Percentiles rank a stretch among this genome's conserved stretches.
These are phyloP conservation scores for Hipparchia semele DNA, from an alignment of 2,888 invertebrate genomes.

Conservation along the genomic window DNA sequence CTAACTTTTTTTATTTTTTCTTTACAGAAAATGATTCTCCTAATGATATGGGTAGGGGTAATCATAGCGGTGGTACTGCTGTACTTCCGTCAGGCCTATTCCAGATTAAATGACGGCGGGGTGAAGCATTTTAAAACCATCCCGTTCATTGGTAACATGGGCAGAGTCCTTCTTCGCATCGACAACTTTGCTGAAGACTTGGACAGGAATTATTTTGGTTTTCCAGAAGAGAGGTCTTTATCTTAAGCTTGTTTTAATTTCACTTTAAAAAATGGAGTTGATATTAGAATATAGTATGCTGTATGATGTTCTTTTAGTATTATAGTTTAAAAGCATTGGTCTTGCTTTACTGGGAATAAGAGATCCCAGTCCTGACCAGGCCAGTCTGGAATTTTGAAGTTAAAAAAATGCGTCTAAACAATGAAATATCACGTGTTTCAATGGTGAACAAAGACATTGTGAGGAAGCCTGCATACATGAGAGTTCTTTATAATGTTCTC, in stretches of 20 bases:
- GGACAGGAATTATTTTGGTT: slow-evolving; percentile 42
- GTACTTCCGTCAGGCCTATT: slow-evolving; percentile 47
- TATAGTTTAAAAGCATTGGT: too few species aligned
- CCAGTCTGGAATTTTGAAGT: too few species aligned
- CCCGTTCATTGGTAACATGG: slow-evolving; percentile 49
- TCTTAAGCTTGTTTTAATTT: not conserved
- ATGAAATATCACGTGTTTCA: too few species aligned
- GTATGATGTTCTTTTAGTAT: too few species aligned
- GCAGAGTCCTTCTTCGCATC: slow-evolving; percentile 37
- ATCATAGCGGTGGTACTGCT: slow-evolving; percentile 44
- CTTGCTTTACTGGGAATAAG: too few species aligned
- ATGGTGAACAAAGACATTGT: too few species aligned
- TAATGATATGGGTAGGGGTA: slow-evolving; percentile 46
- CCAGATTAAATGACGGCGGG: slow-evolving; percentile 47
- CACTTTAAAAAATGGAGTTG: not conserved
- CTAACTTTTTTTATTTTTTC: not conserved
- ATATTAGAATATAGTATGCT: too few species aligned
- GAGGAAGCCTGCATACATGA: too few species aligned
- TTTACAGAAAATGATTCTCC: slow-evolving; percentile 22
- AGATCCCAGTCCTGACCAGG: too few species aligned
- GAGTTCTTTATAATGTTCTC: too few species aligned
- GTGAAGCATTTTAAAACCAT: slow-evolving; percentile 46
- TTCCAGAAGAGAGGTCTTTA: slow-evolving; percentile 50
- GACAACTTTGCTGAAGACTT: slow-evolving; percentile 48
- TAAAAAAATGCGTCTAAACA: too few species aligned